Conservation (phyloP, 1,140 invertebrate genomes). For the Mycetomoellerius zeteki region DNA sequence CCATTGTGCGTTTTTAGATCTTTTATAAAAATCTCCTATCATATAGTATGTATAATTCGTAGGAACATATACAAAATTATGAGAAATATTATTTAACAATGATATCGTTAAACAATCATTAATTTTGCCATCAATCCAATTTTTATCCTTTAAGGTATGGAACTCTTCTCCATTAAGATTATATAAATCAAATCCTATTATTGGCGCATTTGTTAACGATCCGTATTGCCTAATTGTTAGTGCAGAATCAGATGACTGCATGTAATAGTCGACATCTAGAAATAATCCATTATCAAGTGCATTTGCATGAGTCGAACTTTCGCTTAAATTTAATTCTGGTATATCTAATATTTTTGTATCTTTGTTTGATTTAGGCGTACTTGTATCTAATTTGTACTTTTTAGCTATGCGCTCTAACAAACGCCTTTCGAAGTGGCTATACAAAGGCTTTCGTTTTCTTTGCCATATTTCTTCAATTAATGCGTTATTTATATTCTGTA, state of each 20-base stretch:
- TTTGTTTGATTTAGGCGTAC: neutral
- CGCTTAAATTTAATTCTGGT: neutral
- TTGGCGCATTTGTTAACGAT: neutral
- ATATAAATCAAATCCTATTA: neutral
- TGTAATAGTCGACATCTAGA: neutral
- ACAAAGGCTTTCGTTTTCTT: slow-evolving; percentile 7
- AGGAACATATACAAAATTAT: slow-evolving; percentile 17
- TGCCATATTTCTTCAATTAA: slow-evolving; percentile 14
- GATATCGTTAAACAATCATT: neutral
- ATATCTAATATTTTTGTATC: neutral
- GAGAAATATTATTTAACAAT: neutral
- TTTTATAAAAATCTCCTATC: slow-evolving; percentile 7
- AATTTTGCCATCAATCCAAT: neutral
- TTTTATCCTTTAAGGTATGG: neutral
- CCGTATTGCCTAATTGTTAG: slow-evolving; percentile 9
- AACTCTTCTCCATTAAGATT: slow-evolving; percentile 24
- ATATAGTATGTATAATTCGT: slow-evolving; percentile 19
- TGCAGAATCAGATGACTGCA: neutral
- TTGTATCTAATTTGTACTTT: neutral
- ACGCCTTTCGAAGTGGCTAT: slow-evolving; percentile 5
- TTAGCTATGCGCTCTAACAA: slow-evolving; percentile 1
- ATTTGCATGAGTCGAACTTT: slow-evolving; percentile 18
- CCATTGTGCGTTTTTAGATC: neutral
- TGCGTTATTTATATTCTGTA: neutral
- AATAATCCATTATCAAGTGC: neutral